Conservation (phyloP, 2,888 invertebrate genomes). For the Linyphia triangularis region DNA sequence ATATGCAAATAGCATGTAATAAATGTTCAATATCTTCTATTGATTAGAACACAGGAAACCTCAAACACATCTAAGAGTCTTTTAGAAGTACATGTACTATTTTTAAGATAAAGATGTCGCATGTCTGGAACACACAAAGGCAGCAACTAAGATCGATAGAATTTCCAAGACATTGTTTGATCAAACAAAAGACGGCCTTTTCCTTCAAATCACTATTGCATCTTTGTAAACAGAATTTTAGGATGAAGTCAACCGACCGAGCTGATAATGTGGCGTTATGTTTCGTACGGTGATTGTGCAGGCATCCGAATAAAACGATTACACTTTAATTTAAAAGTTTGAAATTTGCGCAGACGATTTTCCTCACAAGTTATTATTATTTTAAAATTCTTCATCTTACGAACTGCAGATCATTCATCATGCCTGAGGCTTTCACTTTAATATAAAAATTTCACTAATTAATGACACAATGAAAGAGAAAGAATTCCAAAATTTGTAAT, state of each 20-base stretch:
- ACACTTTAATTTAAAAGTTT: constrained; percentile 27
- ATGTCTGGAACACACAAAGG: constrained; percentile 21
- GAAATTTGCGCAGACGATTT: background rate
- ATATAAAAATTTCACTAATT: constrained; percentile 56
- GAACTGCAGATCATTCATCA: constrained; percentile 24
- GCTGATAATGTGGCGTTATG: constrained; percentile 17
- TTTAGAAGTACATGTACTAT: background rate
- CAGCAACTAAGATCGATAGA: constrained; percentile 24
- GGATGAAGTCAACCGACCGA: background rate
- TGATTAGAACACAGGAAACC: too few relatives aligned
- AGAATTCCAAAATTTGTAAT: background rate
- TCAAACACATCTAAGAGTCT: too few relatives aligned
- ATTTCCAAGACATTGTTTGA: constrained; percentile 43
- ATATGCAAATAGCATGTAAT: too few relatives aligned
- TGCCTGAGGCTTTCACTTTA: constrained; percentile 22
- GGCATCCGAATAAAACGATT: constrained; percentile 24
- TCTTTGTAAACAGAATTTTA: constrained; percentile 18
- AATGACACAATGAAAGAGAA: constrained; percentile 29
- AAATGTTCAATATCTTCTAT: too few relatives aligned
- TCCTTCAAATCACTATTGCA: constrained; percentile 12
- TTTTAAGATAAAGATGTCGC: constrained; percentile 34
- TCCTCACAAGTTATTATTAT: background rate
- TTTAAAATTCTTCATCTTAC: background rate
- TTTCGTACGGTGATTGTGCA: background rate
- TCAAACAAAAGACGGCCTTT: constrained; percentile 28